Evolutionary conservation across 2,797 vertebrate genomes (phyloP), one percentile per base, ranked within the genome.

Genomic region (Peromyscus attwateri): DNA sequence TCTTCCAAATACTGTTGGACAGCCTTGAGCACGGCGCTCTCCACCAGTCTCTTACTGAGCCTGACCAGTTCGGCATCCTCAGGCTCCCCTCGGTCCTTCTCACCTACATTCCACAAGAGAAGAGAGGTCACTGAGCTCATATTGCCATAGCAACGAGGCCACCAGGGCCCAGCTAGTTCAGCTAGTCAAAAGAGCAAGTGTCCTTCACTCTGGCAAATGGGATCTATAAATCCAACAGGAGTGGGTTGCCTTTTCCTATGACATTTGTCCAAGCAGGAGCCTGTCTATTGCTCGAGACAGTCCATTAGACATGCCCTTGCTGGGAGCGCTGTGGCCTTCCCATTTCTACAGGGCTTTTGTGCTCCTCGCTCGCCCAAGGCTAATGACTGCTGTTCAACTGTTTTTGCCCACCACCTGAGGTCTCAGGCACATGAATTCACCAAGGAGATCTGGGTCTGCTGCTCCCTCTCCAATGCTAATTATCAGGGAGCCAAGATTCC

Each of bases 1-100:
- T 99, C 99, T 98, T 99, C 99, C 98, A 99, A 99, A 98, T 99
- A 99, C 70, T 99, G 99, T 96, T 99, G 99, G 96, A 99, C 98
- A 19, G 99, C 99, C 95, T 99, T 99, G 94, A 99, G 99, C 98
- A 99, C 99, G 0, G 99, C 99, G 0, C 99, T 99, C 97, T 99
- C 99, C 95, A 99, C 99, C 99, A 99, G 98, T 97, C 99, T 99
- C 98, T 99, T 99, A 98, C 99, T 99, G 98, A 99, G 99, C 98
- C 98, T 99, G 98, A 99, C 98, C 52, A 99, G 99, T 98, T 99
- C 99, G n/a, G 99, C 99, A 96, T 99, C 99, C 0, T 99, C 99
- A 0, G 99, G 99, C 98, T 99, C 99, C 88, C 98, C 98, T 80
- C 98, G 98, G 17, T 98, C 99, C 98, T 99, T 99, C 98, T 99